These are phyloP conservation scores for Ptilorrhoa leucosticta DNA, from an alignment of 2,113 vertebrate genomes.

Conservation along the genomic window DNA sequence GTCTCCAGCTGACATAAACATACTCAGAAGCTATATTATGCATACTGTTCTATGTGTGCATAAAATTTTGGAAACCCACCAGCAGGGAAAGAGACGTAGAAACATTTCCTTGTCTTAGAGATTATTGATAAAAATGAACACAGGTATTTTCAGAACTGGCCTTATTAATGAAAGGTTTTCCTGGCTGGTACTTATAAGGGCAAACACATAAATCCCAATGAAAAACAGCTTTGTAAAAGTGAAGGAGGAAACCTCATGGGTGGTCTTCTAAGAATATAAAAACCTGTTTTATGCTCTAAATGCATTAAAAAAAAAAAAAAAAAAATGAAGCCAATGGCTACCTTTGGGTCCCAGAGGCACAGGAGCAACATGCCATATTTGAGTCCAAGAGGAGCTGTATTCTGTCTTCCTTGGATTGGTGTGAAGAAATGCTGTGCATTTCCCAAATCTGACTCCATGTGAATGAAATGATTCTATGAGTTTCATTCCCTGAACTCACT, in stretches of 20 bases:
- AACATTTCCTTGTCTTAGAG: background rate
- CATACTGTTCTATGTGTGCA: background rate
- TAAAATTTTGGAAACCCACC: background rate
- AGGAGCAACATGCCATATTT: background rate
- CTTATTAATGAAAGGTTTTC: background rate
- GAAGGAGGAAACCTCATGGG: background rate
- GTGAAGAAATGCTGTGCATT: background rate
- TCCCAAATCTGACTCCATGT: background rate
- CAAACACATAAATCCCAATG: background rate
- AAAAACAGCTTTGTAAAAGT: conserved; percentile 32
- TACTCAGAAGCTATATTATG: background rate
- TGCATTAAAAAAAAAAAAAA: background rate
- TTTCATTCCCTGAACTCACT: background rate
- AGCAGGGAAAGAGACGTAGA: background rate
- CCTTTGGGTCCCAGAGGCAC: background rate
- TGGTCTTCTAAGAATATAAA: background rate
- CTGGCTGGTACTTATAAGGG: background rate
- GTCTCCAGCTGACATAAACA: background rate
- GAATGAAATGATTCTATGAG: background rate
- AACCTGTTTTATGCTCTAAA: background rate
- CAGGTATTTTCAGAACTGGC: background rate
- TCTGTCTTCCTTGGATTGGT: background rate
- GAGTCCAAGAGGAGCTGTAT: background rate
- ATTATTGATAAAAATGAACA: background rate
- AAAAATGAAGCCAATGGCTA: rapidly evolving